Evolutionary conservation across 92 coral and sea anemone genomes (phyloP), one percentile per base, ranked within the genome.

Genomic region (Nematostella vectensis): DNA sequence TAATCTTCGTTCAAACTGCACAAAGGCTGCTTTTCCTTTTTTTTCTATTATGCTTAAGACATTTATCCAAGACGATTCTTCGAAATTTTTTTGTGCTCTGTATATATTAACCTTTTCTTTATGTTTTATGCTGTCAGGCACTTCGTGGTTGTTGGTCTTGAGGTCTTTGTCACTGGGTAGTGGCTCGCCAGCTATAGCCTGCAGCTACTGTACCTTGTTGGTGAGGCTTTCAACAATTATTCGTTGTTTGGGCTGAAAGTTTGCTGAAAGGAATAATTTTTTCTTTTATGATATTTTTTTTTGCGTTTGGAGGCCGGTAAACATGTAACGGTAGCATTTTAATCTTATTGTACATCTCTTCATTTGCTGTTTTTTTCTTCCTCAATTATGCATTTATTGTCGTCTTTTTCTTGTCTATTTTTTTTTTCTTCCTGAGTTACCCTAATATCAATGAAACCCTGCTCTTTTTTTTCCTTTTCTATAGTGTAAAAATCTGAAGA

Each of bases 111-210:
- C 28, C 24, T 58, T 53, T 42, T 76, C 59, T 19, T 54, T 45
- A 29, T 76, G 77, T 33, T 15, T 33, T 6, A 76, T 45, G 23
- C 59, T 40, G 78, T 76, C 71, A n/a, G 72, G 71, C 19, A 76
- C 38, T 20, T 6, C 42, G 20, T 75, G 83, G 10, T 69, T 20
- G 60, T 63, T 68, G 31, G 50, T 40, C 29, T 57, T 29, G 11
- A 69, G 16, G 26, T 61, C 77, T 58, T 61, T 47, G 18, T 13
- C 11, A 4, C 24, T 25, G 18, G 69, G 56, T 2, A 57, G 55
- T 48, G 26, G 30, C 38, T 28, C 58, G 20, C 80, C 80, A 58
- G 23, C 51, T 27, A 74, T 0, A 18, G 80, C 74, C 58, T 66
- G 61, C 9, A 65, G 59, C 17, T 37, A 58, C 17, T 12, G 24